phyloP scores from a whole-genome alignment of 2,888 invertebrate species.

The Agrotis exclamationis region DNA sequence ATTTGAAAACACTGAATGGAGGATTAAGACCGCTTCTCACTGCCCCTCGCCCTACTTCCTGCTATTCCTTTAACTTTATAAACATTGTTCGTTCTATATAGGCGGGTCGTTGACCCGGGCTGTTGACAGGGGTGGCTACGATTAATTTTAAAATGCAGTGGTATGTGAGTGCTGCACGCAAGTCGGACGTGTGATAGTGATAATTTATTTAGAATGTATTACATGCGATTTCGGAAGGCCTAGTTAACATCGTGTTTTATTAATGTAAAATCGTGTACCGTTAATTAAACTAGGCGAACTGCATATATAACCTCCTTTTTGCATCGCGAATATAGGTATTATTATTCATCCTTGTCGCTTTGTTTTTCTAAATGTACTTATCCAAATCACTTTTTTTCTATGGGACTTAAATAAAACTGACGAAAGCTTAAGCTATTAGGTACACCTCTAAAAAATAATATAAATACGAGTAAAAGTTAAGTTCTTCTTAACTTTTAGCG shows the following conservation, averaged over 20 bases:
- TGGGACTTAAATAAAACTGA: too few relatives aligned
- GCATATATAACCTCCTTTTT: too few relatives aligned
- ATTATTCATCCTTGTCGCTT: too few relatives aligned
- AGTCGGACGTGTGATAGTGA: slow-evolving; percentile 67
- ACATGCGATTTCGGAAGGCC: slow-evolving; percentile 37
- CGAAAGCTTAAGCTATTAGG: too few relatives aligned
- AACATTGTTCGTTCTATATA: slow-evolving; percentile 86
- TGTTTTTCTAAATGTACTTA: too few relatives aligned
- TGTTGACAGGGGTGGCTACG: slow-evolving; percentile 85
- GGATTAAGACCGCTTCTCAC: slow-evolving; percentile 64
- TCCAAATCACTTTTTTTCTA: too few relatives aligned
- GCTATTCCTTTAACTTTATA: slow-evolving; percentile 80
- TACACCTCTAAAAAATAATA: too few relatives aligned
- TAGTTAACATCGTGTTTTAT: slow-evolving; percentile 22
- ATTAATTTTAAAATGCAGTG: slow-evolving; percentile 88
- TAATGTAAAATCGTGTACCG: slow-evolving; percentile 2
- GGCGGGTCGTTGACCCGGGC: slow-evolving; percentile 82
- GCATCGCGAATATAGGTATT: too few relatives aligned
- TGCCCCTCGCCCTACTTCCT: slow-evolving; percentile 81
- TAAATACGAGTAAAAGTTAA: too few relatives aligned
- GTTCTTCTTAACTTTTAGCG: too few relatives aligned
- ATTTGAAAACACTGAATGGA: slow-evolving; percentile 71
- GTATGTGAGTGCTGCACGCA: slow-evolving; percentile 84
- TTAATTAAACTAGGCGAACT: background rate
- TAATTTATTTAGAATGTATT: slow-evolving; percentile 53